Evolutionary conservation across 2,888 invertebrate genomes (phyloP), one percentile per base, ranked within the genome.

Genomic region (Ceriagrion tenellum): DNA sequence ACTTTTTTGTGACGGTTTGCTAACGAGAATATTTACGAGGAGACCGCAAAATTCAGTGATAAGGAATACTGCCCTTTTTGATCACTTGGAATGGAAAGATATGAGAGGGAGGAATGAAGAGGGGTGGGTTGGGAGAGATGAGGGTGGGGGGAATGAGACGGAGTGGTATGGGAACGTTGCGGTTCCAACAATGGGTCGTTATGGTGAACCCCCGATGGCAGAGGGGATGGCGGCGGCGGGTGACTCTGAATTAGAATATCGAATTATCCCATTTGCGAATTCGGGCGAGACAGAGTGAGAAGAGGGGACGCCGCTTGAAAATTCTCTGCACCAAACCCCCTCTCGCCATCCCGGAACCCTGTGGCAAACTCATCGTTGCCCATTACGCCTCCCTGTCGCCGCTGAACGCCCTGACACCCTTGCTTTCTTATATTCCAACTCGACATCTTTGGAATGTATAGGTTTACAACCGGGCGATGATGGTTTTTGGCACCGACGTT

Each of bases 191-290:
- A 81, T 81, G 81, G 81, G 81, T 81, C 81, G 81, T 81, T 81
- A 81, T 35, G 16, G 13, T 35, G n/a, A 69, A 69, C 69, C 69
- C n/a, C 69, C 47, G 8, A 4, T 8, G 47, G 20, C 13, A 59
- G 59, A 59, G n/a, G 69, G 69, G n/a, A 26, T n/a, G 26, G 69
- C 26, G 81, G 23, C 81, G 81, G 81, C 10, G 23, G 81, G 81
- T 35, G 69, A 26, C 47, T 93, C 47, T n/a, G 69, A 47, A 93
- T 93, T 93, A 74, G 93, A 93, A 93, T 93, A 93, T 69, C 63
- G 93, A 74, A 69, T 81, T 81, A 81, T 93, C 93, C 69, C 69
- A 93, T 93, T 93, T 74, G 93, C 93, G 55, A 26, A 69, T 74
- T 55, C n/a, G 93, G 59, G 47, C 2, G 2, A 47, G 47, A 47